Percentiles rank a stretch among this genome's conserved stretches.
These are phyloP conservation scores for Oreohelix idahoensis DNA, from an alignment of 1,140 invertebrate species.

Conservation along the genomic window DNA sequence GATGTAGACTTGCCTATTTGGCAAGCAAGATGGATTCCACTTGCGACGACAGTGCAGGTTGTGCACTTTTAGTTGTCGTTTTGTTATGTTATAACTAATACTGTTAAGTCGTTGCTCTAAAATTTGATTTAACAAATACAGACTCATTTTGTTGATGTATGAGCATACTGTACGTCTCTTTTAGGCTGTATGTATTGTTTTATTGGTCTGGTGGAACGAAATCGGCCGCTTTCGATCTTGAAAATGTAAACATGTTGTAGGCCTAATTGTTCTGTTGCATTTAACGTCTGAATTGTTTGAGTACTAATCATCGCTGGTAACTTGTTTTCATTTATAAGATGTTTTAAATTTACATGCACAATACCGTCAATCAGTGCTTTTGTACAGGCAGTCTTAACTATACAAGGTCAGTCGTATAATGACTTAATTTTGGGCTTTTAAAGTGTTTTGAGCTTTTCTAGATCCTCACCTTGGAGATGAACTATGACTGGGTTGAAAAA, in stretches of 20 bases:
- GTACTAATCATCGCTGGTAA: too few species aligned
- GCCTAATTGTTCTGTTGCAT: too few species aligned
- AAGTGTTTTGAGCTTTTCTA: too few species aligned
- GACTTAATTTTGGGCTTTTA: too few species aligned
- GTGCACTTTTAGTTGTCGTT: neutral
- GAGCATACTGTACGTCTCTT: neutral
- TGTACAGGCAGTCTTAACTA: too few species aligned
- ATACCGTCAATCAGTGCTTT: too few species aligned
- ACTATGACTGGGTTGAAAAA: too few species aligned
- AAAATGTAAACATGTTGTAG: slow-evolving; percentile 3
- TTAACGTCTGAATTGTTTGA: too few species aligned
- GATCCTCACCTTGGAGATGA: too few species aligned
- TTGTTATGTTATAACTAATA: neutral
- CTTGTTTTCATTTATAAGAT: too few species aligned
- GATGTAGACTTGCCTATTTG: slow-evolving; percentile 10
- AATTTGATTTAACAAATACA: neutral
- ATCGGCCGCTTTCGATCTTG: neutral
- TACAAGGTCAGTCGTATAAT: too few species aligned
- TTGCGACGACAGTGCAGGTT: neutral
- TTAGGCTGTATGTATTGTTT: neutral
- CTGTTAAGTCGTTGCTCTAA: neutral
- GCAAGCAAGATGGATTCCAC: neutral
- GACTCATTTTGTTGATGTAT: neutral
- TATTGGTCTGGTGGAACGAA: neutral
- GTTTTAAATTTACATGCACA: too few species aligned